Evolutionary conservation across 2,888 invertebrate species (phyloP).

Genomic region (Notocelia uddmanniana): DNA sequence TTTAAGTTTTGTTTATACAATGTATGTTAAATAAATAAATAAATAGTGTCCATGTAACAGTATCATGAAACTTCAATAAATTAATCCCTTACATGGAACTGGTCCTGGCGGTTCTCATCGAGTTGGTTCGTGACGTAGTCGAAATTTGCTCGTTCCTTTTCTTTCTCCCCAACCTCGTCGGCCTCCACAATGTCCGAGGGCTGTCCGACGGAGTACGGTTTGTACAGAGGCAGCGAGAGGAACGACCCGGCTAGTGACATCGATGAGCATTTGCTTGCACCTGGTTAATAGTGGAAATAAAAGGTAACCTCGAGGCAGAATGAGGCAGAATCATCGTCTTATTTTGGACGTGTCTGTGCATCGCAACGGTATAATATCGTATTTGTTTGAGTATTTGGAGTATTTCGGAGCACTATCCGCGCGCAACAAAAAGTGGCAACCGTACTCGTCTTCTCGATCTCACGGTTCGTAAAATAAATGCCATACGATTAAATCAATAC

Average conservation of each 20-base stretch:
- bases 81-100: slow-evolving; percentile 14
- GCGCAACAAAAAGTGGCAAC: no score
- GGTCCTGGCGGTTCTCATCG: neutral
- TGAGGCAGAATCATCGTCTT: no score
- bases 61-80: neutral
- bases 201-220: slow-evolving; percentile 59
- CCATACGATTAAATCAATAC: no score
- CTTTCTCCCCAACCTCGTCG: slow-evolving; percentile 53
- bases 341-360: no score
- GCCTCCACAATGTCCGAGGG: slow-evolving; percentile 42
- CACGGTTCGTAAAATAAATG: no score
- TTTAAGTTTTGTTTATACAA: no score
- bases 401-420: no score
- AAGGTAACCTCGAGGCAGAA: neutral
- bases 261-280: slow-evolving; percentile 58
- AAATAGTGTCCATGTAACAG: no score
- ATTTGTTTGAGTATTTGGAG: no score
- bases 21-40: no score
- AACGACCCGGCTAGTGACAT: slow-evolving; percentile 66
- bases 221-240: slow-evolving; percentile 53
- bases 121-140: slow-evolving; percentile 51
- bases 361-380: no score
- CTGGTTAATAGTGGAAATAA: slow-evolving; percentile 48
- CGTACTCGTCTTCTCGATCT: no score
- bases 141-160: slow-evolving; percentile 52